phyloP scores from a whole-genome alignment of 2,113 vertebrate genomes.

The Pachypanchax playfairii region DNA sequence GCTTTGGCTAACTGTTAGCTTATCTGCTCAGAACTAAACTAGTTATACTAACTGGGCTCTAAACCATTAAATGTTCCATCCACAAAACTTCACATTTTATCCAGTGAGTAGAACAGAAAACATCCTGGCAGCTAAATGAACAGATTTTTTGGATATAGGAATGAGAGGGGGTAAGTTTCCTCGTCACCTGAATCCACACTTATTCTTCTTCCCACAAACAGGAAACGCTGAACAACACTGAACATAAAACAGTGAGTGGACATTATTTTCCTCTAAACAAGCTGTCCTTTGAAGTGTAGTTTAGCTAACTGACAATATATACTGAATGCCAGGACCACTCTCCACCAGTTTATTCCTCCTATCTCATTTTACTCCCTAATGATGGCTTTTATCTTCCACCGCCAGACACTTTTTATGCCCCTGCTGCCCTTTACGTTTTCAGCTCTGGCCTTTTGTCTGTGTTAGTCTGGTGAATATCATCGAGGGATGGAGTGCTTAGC shows the following conservation, averaged over 20 bases:
- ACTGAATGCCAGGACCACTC: slow-evolving; percentile 36
- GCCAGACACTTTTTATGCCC: slow-evolving; percentile 76
- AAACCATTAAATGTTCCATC: background rate
- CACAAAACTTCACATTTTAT: slow-evolving; percentile 6
- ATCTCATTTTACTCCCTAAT: slow-evolving; percentile 73
- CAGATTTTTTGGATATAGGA: too few relatives aligned
- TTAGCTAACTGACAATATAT: slow-evolving; percentile 28
- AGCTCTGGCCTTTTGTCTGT: slow-evolving; percentile 63
- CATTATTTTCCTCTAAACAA: slow-evolving; percentile 52
- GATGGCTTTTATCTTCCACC: slow-evolving; percentile 74
- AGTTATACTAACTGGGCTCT: too few relatives aligned
- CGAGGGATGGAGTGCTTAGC: slow-evolving; percentile 45
- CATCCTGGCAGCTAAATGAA: slow-evolving; percentile 26
- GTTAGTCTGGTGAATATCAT: slow-evolving; percentile 61
- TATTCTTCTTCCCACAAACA: too few relatives aligned
- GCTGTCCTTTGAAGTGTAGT: slow-evolving; percentile 35
- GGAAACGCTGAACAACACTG: slow-evolving; percentile 33
- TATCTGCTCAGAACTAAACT: too few relatives aligned
- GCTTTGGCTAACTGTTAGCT: too few relatives aligned
- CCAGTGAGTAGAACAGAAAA: too few relatives aligned
- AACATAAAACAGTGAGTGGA: slow-evolving; percentile 34
- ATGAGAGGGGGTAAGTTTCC: too few relatives aligned
- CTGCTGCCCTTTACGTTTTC: slow-evolving; percentile 72
- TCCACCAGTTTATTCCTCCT: slow-evolving; percentile 33
- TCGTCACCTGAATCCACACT: too few relatives aligned